A percentile compares a stretch with the other conserved stretches of the same genome.
Conservation (phyloP, 2,888 invertebrate species). For the Blomia tropicalis region DNA sequence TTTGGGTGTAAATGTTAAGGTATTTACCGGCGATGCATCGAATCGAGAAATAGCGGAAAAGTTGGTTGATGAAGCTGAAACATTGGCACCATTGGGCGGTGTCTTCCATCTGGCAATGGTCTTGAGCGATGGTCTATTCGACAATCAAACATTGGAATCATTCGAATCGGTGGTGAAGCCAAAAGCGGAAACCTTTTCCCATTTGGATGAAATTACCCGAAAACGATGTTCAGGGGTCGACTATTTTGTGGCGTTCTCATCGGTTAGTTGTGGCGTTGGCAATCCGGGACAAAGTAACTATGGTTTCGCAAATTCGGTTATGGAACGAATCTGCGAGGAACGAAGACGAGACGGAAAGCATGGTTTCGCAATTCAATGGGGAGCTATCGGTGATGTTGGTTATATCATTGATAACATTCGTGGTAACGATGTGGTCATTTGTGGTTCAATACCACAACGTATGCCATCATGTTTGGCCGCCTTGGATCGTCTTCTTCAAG, state of each 20-base stretch:
- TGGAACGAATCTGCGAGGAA: conserved; percentile 84
- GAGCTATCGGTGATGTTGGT: conserved; percentile 58
- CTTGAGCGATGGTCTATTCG: conserved; percentile 65
- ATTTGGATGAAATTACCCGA: conserved; percentile 63
- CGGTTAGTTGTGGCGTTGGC: conserved; percentile 87
- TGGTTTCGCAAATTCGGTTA: conserved; percentile 83
- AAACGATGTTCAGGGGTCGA: conserved; percentile 57
- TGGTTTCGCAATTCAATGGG: conserved; percentile 88
- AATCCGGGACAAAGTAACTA: conserved; percentile 94
- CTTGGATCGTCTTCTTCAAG: conserved; percentile 77
- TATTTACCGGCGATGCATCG: conserved; percentile 56
- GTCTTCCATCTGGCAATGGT: conserved; percentile 79
- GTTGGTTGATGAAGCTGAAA: conserved; percentile 48
- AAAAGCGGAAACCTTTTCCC: conserved; percentile 63
- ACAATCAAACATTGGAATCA: conserved; percentile 62
- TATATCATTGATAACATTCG: conserved; percentile 65
- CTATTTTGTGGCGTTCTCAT: conserved; percentile 90
- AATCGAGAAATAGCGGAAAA: conserved; percentile 50
- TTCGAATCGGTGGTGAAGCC: conserved; percentile 64
- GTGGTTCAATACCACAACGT: conserved; percentile 87
- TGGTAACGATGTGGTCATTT: conserved; percentile 71
- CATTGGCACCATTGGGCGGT: conserved; percentile 53
- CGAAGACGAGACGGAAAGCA: conserved; percentile 67
- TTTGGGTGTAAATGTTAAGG: conserved; percentile 50
- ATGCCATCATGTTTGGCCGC: conserved; percentile 76